Conservation (phyloP, 2,797 vertebrate species). For the Dicrostonyx torquatus region DNA sequence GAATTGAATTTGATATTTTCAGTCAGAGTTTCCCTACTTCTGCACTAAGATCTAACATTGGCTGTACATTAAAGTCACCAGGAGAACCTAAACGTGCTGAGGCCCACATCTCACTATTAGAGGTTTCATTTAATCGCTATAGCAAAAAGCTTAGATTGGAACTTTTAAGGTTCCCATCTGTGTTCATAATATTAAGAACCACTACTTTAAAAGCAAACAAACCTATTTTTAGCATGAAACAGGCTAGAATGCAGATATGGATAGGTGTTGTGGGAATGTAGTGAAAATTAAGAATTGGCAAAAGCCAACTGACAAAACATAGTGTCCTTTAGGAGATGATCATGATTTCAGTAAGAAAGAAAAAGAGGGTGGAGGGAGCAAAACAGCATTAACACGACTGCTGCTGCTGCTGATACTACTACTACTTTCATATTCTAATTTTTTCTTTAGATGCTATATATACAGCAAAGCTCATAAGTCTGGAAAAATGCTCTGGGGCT, state of each 20-base stretch:
- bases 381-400: neutral
- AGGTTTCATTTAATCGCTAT: neutral
- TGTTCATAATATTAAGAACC: conserved; percentile 35
- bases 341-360: neutral
- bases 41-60: neutral
- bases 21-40: neutral
- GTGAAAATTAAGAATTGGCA: neutral
- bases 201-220: neutral
- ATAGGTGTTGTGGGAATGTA: neutral
- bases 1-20: neutral
- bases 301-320: neutral
- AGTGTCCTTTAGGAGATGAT: neutral
- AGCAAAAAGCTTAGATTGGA: neutral
- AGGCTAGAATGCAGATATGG: neutral
- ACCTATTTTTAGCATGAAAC: conserved; percentile 14
- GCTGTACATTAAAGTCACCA: neutral
- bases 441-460: conserved; percentile 17
- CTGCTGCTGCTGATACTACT: neutral
- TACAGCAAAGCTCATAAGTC: neutral
- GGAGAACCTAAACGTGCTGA: neutral
- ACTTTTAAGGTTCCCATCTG: conserved; percentile 14
- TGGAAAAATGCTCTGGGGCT: neutral
- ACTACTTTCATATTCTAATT: neutral
- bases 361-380: neutral
- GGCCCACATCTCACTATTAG: neutral